A percentile compares a stretch with the other conserved stretches of the same genome.
Conservation (phyloP, 2,888 invertebrate genomes). For the Galeruca laticollis region DNA sequence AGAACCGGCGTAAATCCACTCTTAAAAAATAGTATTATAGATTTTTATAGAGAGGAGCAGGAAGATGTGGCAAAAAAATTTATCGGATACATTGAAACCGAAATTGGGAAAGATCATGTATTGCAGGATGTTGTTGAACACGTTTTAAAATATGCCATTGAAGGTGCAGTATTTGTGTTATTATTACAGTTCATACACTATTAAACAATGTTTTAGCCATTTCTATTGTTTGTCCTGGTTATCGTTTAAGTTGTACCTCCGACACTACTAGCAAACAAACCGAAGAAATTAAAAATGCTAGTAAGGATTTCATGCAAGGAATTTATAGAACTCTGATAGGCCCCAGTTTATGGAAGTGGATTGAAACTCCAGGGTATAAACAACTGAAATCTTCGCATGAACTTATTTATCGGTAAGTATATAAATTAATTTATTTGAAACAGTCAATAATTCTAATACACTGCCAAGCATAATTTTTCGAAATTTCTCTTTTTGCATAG, state of each 20-base stretch:
- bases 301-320: constrained; percentile 67
- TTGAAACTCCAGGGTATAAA: constrained; percentile 68
- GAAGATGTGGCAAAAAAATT: constrained; percentile 66
- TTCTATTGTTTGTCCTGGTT: constrained; percentile 69
- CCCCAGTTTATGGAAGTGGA: constrained; percentile 68
- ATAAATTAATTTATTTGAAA: neutral
- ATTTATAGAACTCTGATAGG: constrained; percentile 67
- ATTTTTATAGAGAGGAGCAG: constrained; percentile 64
- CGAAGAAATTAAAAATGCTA: constrained; percentile 66
- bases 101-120: constrained; percentile 54
- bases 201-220: constrained; percentile 63
- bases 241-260: constrained; percentile 64
- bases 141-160: constrained; percentile 64
- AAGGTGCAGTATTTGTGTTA: constrained; percentile 58
- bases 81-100: constrained; percentile 62
- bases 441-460: too few relatives aligned
- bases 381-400: constrained; percentile 68
- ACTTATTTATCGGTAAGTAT: constrained; percentile 62
- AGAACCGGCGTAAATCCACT: constrained; percentile 69
- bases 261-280: constrained; percentile 53
- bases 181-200: neutral
- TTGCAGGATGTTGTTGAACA: constrained; percentile 63
- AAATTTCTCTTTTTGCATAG: too few relatives aligned
- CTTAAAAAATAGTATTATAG: constrained; percentile 66
- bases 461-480: too few relatives aligned